Conservation (phyloP, 2,113 vertebrate genomes). For the Gorsachius goisagi region DNA sequence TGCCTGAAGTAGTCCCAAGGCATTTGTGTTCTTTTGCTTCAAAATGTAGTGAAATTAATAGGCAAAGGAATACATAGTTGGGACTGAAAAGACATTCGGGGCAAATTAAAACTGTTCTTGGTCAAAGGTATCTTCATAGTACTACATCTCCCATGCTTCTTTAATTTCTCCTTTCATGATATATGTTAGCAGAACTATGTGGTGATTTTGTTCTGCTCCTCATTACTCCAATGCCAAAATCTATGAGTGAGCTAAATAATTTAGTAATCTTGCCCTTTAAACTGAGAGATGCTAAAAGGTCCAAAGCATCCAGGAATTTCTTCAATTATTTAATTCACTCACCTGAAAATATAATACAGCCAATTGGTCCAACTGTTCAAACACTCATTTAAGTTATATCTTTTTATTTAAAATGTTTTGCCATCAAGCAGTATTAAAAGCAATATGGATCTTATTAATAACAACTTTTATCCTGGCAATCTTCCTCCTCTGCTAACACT, state of each 20-base stretch:
- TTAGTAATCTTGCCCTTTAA: conserved; percentile 15
- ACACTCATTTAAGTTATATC: background rate
- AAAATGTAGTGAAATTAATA: background rate
- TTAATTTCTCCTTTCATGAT: background rate
- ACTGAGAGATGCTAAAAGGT: background rate
- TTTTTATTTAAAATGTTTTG: conserved; percentile 16
- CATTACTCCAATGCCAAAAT: background rate
- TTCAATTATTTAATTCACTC: conserved; percentile 17
- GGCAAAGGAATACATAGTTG: background rate
- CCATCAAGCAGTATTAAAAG: background rate
- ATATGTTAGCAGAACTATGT: background rate
- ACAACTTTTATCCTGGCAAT: background rate
- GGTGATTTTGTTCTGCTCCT: background rate
- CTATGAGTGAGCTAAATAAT: conserved; percentile 31
- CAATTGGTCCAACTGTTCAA: background rate
- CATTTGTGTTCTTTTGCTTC: background rate
- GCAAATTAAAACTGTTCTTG: background rate
- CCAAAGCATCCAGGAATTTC: background rate
- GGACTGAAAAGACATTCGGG: background rate
- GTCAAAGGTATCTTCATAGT: background rate
- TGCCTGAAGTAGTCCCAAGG: background rate
- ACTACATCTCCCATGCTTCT: background rate
- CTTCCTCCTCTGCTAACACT: background rate
- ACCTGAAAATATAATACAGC: background rate
- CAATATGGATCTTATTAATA: background rate